Evolutionary conservation across 2,113 vertebrate species (phyloP).

Genomic region (Semnornis frantzii): DNA sequence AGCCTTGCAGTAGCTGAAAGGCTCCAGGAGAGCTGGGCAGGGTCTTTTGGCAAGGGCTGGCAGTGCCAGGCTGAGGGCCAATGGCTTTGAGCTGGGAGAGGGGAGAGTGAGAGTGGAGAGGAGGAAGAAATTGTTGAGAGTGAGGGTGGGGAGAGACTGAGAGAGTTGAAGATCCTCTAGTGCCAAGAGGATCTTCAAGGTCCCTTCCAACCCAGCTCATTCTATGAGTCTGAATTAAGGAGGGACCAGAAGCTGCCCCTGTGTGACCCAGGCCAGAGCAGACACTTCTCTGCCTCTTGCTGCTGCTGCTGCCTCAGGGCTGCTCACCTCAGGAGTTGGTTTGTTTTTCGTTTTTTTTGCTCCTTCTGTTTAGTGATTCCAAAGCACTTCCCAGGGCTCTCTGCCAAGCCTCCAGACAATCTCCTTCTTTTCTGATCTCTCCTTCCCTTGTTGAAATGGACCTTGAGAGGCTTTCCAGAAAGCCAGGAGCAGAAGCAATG

Average conservation of each 20-base stretch:
- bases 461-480: background rate
- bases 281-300: background rate
- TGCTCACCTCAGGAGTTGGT: background rate
- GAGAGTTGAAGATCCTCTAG: no score
- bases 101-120: no score
- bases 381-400: background rate
- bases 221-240: background rate
- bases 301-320: background rate
- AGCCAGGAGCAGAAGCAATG: background rate
- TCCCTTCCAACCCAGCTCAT: no score
- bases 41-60: no score
- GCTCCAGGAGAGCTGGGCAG: no score
- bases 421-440: background rate
- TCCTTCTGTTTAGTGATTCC: background rate
- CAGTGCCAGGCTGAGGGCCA: no score
- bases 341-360: background rate
- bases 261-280: background rate
- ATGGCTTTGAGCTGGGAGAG: no score
- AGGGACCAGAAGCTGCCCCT: background rate
- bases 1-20: no score
- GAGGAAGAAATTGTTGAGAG: no score
- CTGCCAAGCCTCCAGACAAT: background rate
- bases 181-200: no score
- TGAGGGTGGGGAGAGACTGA: no score
- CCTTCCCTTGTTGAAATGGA: background rate